Percentiles rank a stretch among this genome's conserved stretches.
Conservation (phyloP, 2,888 invertebrate genomes). For the Tuta absoluta region DNA sequence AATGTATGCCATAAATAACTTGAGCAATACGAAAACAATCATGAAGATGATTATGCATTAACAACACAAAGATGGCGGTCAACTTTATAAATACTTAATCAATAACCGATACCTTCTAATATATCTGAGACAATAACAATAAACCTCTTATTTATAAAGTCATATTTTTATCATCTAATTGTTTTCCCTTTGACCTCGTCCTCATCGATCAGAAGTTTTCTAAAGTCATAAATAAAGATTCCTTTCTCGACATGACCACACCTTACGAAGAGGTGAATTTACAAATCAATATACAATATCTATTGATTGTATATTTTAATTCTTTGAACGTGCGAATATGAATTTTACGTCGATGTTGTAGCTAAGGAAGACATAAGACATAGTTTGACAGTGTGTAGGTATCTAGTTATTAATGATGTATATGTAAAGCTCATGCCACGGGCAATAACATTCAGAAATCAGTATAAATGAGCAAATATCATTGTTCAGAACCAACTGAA, state of each 20-base stretch:
- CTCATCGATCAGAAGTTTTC: slow-evolving; percentile 26
- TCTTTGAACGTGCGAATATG: not conserved
- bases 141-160: slow-evolving; percentile 23
- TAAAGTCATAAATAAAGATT: slow-evolving; percentile 29
- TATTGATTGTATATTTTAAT: slow-evolving; percentile 17
- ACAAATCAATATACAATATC: slow-evolving; percentile 24
- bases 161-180: slow-evolving; percentile 27
- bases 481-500: not conserved
- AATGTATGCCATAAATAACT: slow-evolving; percentile 7
- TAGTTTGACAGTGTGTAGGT: slow-evolving; percentile 32
- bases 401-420: slow-evolving; percentile 41
- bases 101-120: slow-evolving; percentile 19
- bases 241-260: slow-evolving; percentile 25
- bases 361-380: not conserved
- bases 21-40: slow-evolving; percentile 17
- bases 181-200: slow-evolving; percentile 27
- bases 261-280: slow-evolving; percentile 24
- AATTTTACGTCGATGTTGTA: slow-evolving; percentile 5
- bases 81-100: slow-evolving; percentile 17
- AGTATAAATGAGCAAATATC: slow-evolving; percentile 29
- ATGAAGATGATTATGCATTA: slow-evolving; percentile 18
- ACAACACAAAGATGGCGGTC: slow-evolving; percentile 9
- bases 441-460: slow-evolving; percentile 36
- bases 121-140: slow-evolving; percentile 22
- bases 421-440: slow-evolving; percentile 37